Evolutionary conservation across 2,888 invertebrate species (phyloP), one percentile per base, ranked within the genome.

Genomic region (Eulithis testata): DNA sequence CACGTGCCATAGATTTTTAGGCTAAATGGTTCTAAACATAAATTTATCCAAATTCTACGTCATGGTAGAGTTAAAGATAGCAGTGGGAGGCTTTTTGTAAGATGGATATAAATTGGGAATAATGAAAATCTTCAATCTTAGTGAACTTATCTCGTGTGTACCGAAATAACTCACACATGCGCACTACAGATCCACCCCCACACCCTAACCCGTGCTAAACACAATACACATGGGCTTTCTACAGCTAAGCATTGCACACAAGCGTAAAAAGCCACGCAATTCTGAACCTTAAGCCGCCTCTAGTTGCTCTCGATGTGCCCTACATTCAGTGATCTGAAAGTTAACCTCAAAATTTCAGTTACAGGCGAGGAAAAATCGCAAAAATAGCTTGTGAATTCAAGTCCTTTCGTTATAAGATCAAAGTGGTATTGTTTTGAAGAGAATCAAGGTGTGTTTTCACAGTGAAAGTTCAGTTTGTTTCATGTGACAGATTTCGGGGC

Each of bases 291-390:
- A 89, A 60, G 47, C 74, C 72, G 70, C 74, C 67, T 50, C 72
- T 76, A 76, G 81, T 80, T 78, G 76, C 81, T 82, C 78, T 81
- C 84, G 85, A 84, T 82, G 84, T 86, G 88, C 80, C 90, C 89
- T 88, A 89, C 90, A 88, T 90, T 88, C 82, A 84, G 85, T 85
- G 85, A 87, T 87, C 85, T 82, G 80, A 74, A 81, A 86, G 83
- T 87, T 92, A 93, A 93, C 92, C 92, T 92, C 85, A 90, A 93
- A 92, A 86, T 83, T 82, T 71, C 76, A 85, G 85, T 82, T 87
- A 85, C 82, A 80, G 76, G 78, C 76, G 74, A 70, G 76, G 74
- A 85, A 66, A 77, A 79, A 84, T 79, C 80, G 81, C 79, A 77
- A 68, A 72, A 72, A 69, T 74, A 69, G 73, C 74, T 73, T 78